Evolutionary conservation across 2,797 vertebrate genomes (phyloP).

Genomic region (Geotrypetes seraphini): DNA sequence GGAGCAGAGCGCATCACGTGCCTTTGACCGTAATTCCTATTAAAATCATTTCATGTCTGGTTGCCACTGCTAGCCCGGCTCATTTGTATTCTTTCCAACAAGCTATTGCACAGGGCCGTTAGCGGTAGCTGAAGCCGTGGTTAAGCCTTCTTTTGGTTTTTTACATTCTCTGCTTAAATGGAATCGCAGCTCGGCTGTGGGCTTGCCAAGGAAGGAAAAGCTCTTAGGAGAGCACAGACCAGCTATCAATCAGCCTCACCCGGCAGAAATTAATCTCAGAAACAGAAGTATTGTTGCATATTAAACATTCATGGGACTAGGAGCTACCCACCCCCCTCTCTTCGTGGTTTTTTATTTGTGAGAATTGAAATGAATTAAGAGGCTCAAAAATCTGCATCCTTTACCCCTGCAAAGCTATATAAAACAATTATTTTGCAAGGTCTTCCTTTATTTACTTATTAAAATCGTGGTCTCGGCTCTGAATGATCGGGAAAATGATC

Average conservation of each 20-base stretch:
- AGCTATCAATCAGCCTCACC: constrained; percentile 61
- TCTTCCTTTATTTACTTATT: constrained; percentile 1
- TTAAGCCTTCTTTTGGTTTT: constrained; percentile 63
- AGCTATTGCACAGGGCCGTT: constrained; percentile 59
- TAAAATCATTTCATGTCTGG: constrained; percentile 69
- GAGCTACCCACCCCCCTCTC: too few relatives aligned
- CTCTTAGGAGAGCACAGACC: constrained; percentile 57
- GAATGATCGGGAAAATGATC: constrained; percentile 52
- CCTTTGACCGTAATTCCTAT: constrained; percentile 66
- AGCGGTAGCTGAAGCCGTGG: constrained; percentile 62
- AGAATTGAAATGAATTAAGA: constrained; percentile 26
- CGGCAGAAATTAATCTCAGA: constrained; percentile 59
- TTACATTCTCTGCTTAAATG: constrained; percentile 65
- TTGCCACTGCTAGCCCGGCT: constrained; percentile 57
- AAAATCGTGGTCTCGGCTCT: constrained; percentile 56
- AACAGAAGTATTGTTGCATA: constrained; percentile 34
- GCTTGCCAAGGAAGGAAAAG: constrained; percentile 50
- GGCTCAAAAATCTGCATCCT: constrained; percentile 24
- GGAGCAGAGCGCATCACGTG: constrained; percentile 53
- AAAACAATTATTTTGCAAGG: constrained; percentile 29
- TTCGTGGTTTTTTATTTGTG: constrained; percentile 23
- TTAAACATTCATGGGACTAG: constrained; percentile 48
- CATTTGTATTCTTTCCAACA: constrained; percentile 70
- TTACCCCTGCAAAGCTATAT: constrained; percentile 34
- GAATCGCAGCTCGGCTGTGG: constrained; percentile 56